These are phyloP conservation scores for Nymphicus hollandicus DNA, from an alignment of 2,113 vertebrate species.

Conservation along the genomic window DNA sequence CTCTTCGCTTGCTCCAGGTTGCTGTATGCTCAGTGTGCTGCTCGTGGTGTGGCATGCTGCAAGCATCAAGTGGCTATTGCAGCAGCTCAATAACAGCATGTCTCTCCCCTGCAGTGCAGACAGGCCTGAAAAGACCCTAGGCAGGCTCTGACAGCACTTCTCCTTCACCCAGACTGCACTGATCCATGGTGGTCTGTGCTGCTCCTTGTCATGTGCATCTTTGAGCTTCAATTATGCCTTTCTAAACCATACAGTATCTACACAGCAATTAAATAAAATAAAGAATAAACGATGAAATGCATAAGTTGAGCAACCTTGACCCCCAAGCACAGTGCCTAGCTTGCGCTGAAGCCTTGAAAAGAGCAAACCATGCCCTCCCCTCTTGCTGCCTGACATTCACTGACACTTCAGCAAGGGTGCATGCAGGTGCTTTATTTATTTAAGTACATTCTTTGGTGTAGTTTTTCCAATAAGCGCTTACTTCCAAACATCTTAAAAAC, in stretches of 20 bases:
- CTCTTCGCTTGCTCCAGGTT: not conserved
- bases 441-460: not conserved
- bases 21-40: rapidly evolving
- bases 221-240: not conserved
- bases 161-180: rapidly evolving
- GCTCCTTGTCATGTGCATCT: not conserved
- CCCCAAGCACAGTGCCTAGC: not conserved
- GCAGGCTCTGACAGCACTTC: not conserved
- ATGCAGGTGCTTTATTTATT: not conserved
- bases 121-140: not conserved
- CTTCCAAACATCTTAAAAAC: not conserved
- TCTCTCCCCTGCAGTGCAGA: not conserved
- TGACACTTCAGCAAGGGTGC: not conserved
- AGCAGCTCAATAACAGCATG: rapidly evolving
- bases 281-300: not conserved
- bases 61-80: rapidly evolving
- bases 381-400: not conserved
- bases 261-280: not conserved
- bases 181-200: not conserved
- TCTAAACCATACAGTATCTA: not conserved
- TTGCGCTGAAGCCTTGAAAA: not conserved
- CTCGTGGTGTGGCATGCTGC: rapidly evolving
- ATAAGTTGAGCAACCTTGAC: not conserved
- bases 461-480: not conserved
- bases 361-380: not conserved